Evolutionary conservation across 1,140 invertebrate genomes (phyloP), one percentile per base, ranked within the genome.

Genomic region (Eumaeus atala): DNA sequence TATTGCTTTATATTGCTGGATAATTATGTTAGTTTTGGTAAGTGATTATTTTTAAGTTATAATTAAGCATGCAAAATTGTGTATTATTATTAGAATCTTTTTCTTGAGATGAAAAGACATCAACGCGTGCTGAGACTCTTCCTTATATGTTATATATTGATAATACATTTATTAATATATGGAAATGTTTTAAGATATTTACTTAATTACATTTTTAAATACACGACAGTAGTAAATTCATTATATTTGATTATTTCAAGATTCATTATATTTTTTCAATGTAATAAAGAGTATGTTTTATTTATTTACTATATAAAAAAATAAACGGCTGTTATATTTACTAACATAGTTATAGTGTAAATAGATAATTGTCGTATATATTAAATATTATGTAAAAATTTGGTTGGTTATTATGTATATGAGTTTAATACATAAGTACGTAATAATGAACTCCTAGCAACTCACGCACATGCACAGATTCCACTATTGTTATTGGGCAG

Each of bases 41-140:
- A 70, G 66, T 67, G 51, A 38, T 17, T 7, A 16, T 44, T 48
- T 36, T 58, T 50, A 42, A 53, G 3, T 59, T 53, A 59, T 11
- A 54, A 49, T 9, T 44, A 54, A 16, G 21, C 33, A 47, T 17
- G 14, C 6, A n/a, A 8, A 14, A 10, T 51, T 44, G 47, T 37
- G 40, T 59, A 48, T 54, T 48, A 61, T 51, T 51, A 53, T 16
- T 57, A 48, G 28, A 18, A 17, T 55, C 21, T 54, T 14, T 48
- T 49, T 67, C 52, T 62, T 66, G 48, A 65, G 51, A 48, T 64
- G 52, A 83, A 85, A 83, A 85, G 82, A 85, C 77, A 70, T 85
- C 82, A 85, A 85, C 82, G 82, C 77, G 82, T 70, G 40, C 16
- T 16, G 40, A 16, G 9, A 16, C n/a, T 67, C 67, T 72, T 60